phyloP scores from a whole-genome alignment of 2,888 invertebrate genomes.

The Sphinx pinastri region DNA sequence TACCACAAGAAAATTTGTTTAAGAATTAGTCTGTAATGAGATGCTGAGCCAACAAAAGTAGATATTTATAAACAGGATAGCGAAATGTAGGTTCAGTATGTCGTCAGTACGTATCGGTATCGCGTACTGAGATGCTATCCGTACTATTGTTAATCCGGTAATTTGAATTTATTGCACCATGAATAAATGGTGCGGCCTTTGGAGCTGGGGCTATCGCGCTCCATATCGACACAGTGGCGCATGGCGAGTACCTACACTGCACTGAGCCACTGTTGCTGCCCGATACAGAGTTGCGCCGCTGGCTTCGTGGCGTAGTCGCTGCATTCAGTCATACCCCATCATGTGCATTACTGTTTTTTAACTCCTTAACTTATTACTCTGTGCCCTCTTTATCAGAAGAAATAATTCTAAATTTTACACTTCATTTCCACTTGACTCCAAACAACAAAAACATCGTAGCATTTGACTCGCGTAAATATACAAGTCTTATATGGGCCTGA shows the following conservation, averaged over 20 bases:
- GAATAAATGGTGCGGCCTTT: slow-evolving; percentile 76
- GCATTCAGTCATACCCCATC: neutral
- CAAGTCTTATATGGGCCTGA: slow-evolving; percentile 25
- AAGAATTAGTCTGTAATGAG: neutral
- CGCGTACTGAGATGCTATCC: slow-evolving; percentile 75
- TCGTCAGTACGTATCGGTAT: slow-evolving; percentile 58
- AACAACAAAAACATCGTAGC: slow-evolving; percentile 3
- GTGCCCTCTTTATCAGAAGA: too few species aligned
- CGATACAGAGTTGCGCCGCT: slow-evolving; percentile 30
- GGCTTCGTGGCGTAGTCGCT: neutral
- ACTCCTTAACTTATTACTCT: too few species aligned
- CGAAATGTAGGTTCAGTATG: slow-evolving; percentile 51
- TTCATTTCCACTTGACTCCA: neutral
- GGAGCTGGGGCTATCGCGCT: slow-evolving; percentile 69
- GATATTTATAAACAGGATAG: slow-evolving; percentile 50
- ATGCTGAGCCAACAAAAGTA: neutral
- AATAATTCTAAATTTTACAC: too few species aligned
- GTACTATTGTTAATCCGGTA: slow-evolving; percentile 83
- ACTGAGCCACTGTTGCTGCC: slow-evolving; percentile 48
- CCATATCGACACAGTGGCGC: slow-evolving; percentile 71
- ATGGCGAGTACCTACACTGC: slow-evolving; percentile 58
- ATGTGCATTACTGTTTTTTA: too few species aligned
- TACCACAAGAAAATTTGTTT: neutral
- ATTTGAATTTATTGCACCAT: slow-evolving; percentile 84
- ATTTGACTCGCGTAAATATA: slow-evolving; percentile 17